Evolutionary conservation across 2,797 vertebrate genomes (phyloP).

Genomic region (Neomorphus geoffroyi): DNA sequence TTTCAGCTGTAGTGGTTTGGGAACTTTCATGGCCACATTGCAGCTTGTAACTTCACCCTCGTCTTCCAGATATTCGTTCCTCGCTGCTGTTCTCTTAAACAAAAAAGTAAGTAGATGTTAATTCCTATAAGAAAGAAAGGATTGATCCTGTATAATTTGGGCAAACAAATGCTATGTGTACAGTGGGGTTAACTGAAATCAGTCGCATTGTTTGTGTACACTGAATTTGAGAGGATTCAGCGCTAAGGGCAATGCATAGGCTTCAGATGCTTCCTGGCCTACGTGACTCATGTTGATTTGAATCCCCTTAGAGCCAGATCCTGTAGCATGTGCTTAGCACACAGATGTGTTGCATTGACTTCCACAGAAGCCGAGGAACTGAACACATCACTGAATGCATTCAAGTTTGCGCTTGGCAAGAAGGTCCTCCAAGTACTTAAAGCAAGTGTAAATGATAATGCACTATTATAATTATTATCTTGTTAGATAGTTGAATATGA

Average conservation of each 20-base stretch:
- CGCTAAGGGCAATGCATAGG: neutral
- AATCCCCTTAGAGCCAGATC: neutral
- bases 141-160: neutral
- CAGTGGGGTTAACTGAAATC: neutral
- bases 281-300: neutral
- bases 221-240: neutral
- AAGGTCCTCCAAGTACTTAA: conserved; percentile 38
- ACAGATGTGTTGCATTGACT: conserved; percentile 26
- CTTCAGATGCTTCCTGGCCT: neutral
- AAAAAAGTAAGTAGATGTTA: neutral
- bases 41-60: neutral
- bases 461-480: neutral
- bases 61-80: neutral
- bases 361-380: conserved; percentile 43
- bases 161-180: neutral
- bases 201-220: neutral
- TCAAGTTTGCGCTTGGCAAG: neutral
- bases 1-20: neutral
- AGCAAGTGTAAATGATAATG: neutral
- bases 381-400: conserved; percentile 44
- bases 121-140: neutral
- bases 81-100: neutral
- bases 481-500: neutral
- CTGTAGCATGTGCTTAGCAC: conserved; percentile 46
- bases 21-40: neutral